A percentile compares a stretch with the other conserved stretches of the same genome.
phyloP scores from a whole-genome alignment of 2,888 invertebrate species.

The Callimorpha dominula region DNA sequence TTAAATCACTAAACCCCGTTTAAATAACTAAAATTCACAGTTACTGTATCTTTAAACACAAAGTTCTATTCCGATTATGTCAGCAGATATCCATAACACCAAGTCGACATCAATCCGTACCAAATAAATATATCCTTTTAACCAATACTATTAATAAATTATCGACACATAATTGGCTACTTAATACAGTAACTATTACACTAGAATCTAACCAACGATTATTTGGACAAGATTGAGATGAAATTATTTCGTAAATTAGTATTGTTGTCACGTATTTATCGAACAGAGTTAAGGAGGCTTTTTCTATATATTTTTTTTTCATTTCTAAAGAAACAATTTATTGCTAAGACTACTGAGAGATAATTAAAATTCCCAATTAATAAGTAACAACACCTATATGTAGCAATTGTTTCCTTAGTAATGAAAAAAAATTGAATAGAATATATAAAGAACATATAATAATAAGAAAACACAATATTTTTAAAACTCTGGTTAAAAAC shows the following conservation, averaged over 20 bases:
- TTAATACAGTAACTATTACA: constrained; percentile 16
- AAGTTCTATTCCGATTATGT: too few relatives aligned
- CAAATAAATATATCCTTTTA: too few relatives aligned
- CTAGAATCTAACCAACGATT: constrained; percentile 12
- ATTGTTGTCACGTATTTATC: constrained; percentile 13
- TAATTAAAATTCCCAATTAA: neutral
- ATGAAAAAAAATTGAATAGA: too few relatives aligned
- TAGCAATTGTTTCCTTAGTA: too few relatives aligned
- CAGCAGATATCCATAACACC: too few relatives aligned
- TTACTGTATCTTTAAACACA: too few relatives aligned
- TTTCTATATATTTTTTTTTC: neutral
- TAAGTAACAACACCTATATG: neutral
- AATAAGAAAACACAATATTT: too few relatives aligned
- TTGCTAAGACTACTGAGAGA: neutral
- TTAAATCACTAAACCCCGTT: too few relatives aligned
- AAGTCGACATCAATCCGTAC: too few relatives aligned
- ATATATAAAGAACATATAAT: too few relatives aligned
- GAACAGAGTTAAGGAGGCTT: constrained; percentile 10
- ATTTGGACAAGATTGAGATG: constrained; percentile 23
- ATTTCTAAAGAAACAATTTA: neutral
- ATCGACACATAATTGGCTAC: constrained; percentile 15
- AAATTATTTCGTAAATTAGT: constrained; percentile 18
- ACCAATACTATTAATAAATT: constrained; percentile 12
- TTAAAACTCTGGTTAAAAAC: too few relatives aligned
- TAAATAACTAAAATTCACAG: too few relatives aligned